Evolutionary conservation across 2,113 vertebrate genomes (phyloP).

Genomic region (Polyodon spathula): DNA sequence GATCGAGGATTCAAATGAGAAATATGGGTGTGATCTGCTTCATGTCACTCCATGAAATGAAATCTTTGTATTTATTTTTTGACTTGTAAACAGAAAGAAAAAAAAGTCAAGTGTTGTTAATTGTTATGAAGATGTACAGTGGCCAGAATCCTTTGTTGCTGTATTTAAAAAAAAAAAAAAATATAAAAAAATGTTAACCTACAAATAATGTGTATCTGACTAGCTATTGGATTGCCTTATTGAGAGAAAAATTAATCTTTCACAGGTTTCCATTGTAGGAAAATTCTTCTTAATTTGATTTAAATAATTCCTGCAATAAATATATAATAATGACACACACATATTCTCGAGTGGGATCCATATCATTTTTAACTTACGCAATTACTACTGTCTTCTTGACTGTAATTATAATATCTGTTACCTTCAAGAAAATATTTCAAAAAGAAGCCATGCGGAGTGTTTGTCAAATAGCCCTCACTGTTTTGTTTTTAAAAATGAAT

Average conservation of each 20-base stretch:
- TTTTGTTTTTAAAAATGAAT: too few relatives aligned
- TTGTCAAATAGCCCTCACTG: too few relatives aligned
- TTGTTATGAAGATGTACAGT: conserved; percentile 45
- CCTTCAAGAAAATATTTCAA: conserved; percentile 41
- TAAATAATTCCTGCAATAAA: conserved; percentile 42
- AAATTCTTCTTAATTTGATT: conserved; percentile 40
- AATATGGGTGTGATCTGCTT: background rate
- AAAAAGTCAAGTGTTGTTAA: conserved; percentile 29
- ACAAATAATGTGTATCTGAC: conserved; percentile 45
- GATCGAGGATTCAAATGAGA: too few relatives aligned
- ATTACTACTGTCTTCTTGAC: conserved; percentile 41
- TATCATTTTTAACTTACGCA: conserved; percentile 41
- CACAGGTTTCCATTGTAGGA: conserved; percentile 26
- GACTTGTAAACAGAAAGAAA: conserved; percentile 12
- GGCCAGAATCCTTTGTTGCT: conserved; percentile 48
- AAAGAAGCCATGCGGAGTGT: too few relatives aligned
- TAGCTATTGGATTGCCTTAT: conserved; percentile 56
- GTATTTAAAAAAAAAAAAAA: conserved; percentile 39
- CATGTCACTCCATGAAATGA: conserved; percentile 22
- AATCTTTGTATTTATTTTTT: conserved; percentile 20
- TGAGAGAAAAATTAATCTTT: conserved; percentile 21
- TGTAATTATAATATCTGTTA: conserved; percentile 42
- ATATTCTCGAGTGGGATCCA: conserved; percentile 48
- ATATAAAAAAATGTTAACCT: conserved; percentile 60
- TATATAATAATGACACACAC: too few relatives aligned